Evolutionary conservation across 1,140 invertebrate genomes (phyloP).

Genomic region (Asobara japonica): DNA sequence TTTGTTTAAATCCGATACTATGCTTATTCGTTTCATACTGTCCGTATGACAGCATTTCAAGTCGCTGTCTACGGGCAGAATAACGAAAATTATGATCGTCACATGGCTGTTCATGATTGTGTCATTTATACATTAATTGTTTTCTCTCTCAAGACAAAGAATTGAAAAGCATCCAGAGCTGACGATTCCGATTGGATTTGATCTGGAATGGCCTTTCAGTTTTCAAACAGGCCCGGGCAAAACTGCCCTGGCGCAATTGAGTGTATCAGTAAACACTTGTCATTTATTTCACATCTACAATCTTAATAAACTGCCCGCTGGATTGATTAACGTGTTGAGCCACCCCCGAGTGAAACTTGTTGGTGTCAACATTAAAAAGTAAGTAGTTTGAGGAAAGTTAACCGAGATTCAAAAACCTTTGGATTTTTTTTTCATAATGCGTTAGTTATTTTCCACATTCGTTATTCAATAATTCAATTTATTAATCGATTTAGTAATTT

Average conservation of each 20-base stretch:
- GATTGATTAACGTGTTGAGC: slow-evolving; percentile 66
- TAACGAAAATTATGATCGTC: too few species aligned
- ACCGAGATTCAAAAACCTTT: too few species aligned
- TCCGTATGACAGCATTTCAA: too few species aligned
- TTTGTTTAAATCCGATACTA: too few species aligned
- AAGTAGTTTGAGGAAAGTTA: slow-evolving; percentile 40
- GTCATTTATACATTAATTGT: too few species aligned
- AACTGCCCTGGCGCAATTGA: slow-evolving; percentile 72
- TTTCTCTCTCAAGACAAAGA: slow-evolving; percentile 56
- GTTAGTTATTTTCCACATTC: too few species aligned
- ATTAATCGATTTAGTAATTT: too few species aligned
- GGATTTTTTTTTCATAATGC: too few species aligned
- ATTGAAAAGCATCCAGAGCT: slow-evolving; percentile 58
- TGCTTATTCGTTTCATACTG: too few species aligned
- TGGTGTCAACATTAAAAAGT: slow-evolving; percentile 75
- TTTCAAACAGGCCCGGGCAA: slow-evolving; percentile 71
- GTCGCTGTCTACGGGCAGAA: too few species aligned
- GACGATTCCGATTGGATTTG: slow-evolving; percentile 69
- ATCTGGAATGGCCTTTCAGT: slow-evolving; percentile 74
- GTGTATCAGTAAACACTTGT: slow-evolving; percentile 64
- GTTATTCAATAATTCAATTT: too few species aligned
- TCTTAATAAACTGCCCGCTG: slow-evolving; percentile 68
- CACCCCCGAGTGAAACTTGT: slow-evolving; percentile 71
- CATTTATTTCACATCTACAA: slow-evolving; percentile 70
- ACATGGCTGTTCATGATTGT: not conserved